phyloP scores from a whole-genome alignment of 2,888 invertebrate species.

The Drosophila aldrichi region DNA sequence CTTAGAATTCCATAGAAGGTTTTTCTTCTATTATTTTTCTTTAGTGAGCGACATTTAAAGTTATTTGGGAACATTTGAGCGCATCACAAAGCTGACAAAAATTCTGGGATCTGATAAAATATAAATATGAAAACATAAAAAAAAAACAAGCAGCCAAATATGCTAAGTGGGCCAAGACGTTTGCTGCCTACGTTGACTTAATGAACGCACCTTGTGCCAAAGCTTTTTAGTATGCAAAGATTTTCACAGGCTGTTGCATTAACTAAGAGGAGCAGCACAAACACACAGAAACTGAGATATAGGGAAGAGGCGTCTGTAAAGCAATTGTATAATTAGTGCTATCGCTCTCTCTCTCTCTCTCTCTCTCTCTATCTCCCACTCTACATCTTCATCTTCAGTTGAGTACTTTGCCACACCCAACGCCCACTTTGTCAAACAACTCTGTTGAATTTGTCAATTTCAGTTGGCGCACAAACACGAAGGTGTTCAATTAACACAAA shows the following conservation, averaged over 20 bases:
- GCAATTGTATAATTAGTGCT: slow-evolving; percentile 64
- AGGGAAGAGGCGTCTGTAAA: slow-evolving; percentile 17
- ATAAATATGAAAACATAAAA: slow-evolving; percentile 21
- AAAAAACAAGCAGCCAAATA: slow-evolving; percentile 42
- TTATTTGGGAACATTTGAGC: slow-evolving; percentile 17
- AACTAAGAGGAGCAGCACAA: slow-evolving; percentile 58
- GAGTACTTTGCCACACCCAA: slow-evolving; percentile 39
- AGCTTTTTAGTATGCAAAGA: slow-evolving; percentile 71
- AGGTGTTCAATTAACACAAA: slow-evolving; percentile 78
- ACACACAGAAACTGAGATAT: slow-evolving; percentile 1
- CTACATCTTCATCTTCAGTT: slow-evolving; percentile 16
- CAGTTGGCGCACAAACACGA: slow-evolving; percentile 49
- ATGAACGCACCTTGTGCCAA: slow-evolving; percentile 65
- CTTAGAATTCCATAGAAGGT: slow-evolving; percentile 13
- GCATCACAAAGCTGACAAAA: slow-evolving; percentile 27
- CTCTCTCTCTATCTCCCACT: too few relatives aligned
- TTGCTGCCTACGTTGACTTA: slow-evolving; percentile 40
- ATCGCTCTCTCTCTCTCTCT: neutral
- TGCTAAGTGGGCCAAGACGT: slow-evolving; percentile 43
- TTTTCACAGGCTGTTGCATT: slow-evolving; percentile 69
- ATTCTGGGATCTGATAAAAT: slow-evolving; percentile 28
- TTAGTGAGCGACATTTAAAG: slow-evolving; percentile 42
- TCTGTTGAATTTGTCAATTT: slow-evolving; percentile 56
- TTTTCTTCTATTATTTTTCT: slow-evolving; percentile 12
- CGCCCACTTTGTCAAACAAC: slow-evolving; percentile 35